Percentiles rank a stretch among this genome's conserved stretches.
These are phyloP conservation scores for Trinorchestia longiramus DNA, from an alignment of 1,140 invertebrate genomes.

Conservation along the genomic window DNA sequence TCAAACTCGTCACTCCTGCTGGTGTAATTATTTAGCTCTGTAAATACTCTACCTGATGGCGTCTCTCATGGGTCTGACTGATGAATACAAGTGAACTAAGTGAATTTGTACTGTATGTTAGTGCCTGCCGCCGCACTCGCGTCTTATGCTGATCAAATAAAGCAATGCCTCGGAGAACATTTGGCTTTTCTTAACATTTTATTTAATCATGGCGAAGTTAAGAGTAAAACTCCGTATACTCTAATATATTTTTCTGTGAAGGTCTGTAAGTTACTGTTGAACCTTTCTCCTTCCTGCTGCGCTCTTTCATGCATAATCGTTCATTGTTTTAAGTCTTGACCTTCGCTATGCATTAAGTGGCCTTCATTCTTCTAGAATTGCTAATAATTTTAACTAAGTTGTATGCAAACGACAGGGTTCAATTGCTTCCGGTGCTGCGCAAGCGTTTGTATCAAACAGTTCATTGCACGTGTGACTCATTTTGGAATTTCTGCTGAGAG, in stretches of 20 bases:
- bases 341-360: not conserved
- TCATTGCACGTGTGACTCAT: no score
- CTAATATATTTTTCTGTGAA: not conserved
- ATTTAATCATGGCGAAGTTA: not conserved
- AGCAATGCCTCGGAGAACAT: not conserved
- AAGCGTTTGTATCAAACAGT: no score
- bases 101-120: not conserved
- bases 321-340: not conserved
- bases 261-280: not conserved
- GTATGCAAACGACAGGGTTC: no score
- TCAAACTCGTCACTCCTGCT: constrained; percentile 36
- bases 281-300: no score
- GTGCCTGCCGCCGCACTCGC: constrained; percentile 13
- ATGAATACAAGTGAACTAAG: not conserved
- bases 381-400: no score
- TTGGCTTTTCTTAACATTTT: not conserved
- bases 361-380: no score
- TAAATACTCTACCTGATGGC: not conserved
- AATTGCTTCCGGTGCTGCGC: no score
- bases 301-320: no score
- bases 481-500: no score
- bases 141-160: not conserved
- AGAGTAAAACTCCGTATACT: not conserved
- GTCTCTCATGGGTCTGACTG: not conserved
- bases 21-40: constrained; percentile 50